Evolutionary conservation across 2,797 vertebrate genomes (phyloP).

Genomic region (Platyrinchus mystaceus): DNA sequence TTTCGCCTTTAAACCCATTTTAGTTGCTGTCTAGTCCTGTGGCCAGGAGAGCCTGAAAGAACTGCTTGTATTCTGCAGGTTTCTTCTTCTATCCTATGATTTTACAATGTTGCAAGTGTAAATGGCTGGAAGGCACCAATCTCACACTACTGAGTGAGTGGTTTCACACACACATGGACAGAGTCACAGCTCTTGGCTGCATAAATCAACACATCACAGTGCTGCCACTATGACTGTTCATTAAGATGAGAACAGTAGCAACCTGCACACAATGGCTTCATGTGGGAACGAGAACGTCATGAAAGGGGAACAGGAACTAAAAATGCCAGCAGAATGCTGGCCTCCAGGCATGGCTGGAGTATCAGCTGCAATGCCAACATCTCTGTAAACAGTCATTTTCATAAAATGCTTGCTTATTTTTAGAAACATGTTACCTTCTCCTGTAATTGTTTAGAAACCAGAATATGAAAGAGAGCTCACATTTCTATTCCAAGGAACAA

Average conservation of each 20-base stretch:
- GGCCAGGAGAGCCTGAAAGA: not conserved
- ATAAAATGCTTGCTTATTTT: not conserved
- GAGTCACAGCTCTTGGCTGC: not conserved
- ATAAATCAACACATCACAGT: not conserved
- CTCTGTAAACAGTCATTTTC: not conserved
- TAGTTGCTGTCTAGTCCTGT: not conserved
- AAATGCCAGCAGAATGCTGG: not conserved
- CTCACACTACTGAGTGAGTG: not conserved
- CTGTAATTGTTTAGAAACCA: not conserved
- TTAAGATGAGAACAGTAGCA: not conserved
- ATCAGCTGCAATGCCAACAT: not conserved
- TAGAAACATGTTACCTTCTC: not conserved
- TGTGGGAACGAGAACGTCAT: accelerated
- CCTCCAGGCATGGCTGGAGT: not conserved
- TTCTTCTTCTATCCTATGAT: not conserved
- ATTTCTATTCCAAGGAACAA: not conserved
- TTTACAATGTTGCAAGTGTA: not conserved
- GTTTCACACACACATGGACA: not conserved
- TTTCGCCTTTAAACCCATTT: not conserved
- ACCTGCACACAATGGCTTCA: not conserved
- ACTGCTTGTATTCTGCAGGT: not conserved
- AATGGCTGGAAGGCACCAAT: not conserved
- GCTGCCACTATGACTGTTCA: not conserved
- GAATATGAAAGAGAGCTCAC: not conserved
- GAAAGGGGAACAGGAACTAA: not conserved